These are phyloP conservation scores for Hirtodrosophila cameraria DNA, from an alignment of 2,888 invertebrate species.

Conservation along the genomic window DNA sequence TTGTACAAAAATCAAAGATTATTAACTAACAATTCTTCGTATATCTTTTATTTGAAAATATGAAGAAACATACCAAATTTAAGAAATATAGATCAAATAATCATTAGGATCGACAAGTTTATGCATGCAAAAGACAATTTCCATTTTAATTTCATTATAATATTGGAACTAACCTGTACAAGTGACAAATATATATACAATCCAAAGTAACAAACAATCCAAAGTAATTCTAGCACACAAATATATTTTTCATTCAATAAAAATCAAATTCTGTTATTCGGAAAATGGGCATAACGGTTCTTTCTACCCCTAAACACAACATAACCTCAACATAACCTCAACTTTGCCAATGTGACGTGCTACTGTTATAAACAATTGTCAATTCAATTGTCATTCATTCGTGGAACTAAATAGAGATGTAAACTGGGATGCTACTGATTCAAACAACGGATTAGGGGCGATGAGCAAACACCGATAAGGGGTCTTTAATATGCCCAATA, in stretches of 20 bases:
- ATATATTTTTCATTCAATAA: neutral
- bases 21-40: no score
- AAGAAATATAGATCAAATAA: neutral
- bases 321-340: slow-evolving; percentile 26
- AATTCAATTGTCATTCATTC: slow-evolving; percentile 50
- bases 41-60: no score
- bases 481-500: slow-evolving; percentile 60
- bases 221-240: neutral
- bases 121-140: no score
- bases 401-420: slow-evolving; percentile 73
- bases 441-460: slow-evolving; percentile 55
- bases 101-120: neutral
- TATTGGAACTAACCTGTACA: no score
- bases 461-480: slow-evolving; percentile 68
- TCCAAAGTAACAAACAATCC: no score
- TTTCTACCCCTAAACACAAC: slow-evolving; percentile 5
- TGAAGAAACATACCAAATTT: slow-evolving; percentile 1
- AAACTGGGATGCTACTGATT: slow-evolving; percentile 46
- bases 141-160: no score
- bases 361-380: slow-evolving; percentile 39
- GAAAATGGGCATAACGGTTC: slow-evolving; percentile 32
- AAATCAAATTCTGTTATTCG: slow-evolving; percentile 11
- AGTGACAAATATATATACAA: no score
- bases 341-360: slow-evolving; percentile 22
- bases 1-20: no score